Base-by-base conservation (phyloP, 2,888 invertebrate species). In the Epinotia demarniana region DNA sequence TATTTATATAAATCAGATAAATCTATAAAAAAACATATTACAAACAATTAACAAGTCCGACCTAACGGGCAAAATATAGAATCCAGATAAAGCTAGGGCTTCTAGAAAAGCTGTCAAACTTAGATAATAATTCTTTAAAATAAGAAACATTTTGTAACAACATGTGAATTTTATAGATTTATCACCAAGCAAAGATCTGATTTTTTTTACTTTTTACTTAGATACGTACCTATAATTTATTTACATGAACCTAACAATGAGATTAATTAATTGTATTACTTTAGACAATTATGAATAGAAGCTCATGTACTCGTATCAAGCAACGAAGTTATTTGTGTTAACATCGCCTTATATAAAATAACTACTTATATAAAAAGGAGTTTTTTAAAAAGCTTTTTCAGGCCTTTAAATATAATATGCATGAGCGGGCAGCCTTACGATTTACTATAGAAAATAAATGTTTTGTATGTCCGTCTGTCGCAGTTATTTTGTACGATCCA, bases 101-200 rank as follows among this genome's bases (percentile, higher is more conserved):
- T 39, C 39, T 39, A 39, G 39, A 9, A 39, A 39, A 39, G 39
- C 39, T 8, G 8, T 39, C 9, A 1, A 4, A 39, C 23, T 3
- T 27, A 27, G 3, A 27, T 3, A 27, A 3, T 1, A 27, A 27
- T 2, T 27, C 1, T 27, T 27, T 27, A 3, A 27, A 27, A 27
- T 27, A 27, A 27, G 3, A 27, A 27, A 2, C 23, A 3, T 27
- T 27, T 27, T 27, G 1, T 23, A 23, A 8, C 0, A 39, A 9
- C 8, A 39, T 39, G 63, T 46, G 46, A n/a, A 53, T 64, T 64
- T 46, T 62, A 68, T 68, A 33, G 62, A 62, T 62, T 74, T 63
- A 62, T 16, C 18, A 3, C 23, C 33, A 58, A 46, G 73, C 73
- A 74, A 74, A 64, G 70, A 71, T 75, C 75, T 66, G 75, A 71